These are phyloP conservation scores for Ctenopoma multispine DNA, from an alignment of 2,797 vertebrate species.

Conservation along the genomic window DNA sequence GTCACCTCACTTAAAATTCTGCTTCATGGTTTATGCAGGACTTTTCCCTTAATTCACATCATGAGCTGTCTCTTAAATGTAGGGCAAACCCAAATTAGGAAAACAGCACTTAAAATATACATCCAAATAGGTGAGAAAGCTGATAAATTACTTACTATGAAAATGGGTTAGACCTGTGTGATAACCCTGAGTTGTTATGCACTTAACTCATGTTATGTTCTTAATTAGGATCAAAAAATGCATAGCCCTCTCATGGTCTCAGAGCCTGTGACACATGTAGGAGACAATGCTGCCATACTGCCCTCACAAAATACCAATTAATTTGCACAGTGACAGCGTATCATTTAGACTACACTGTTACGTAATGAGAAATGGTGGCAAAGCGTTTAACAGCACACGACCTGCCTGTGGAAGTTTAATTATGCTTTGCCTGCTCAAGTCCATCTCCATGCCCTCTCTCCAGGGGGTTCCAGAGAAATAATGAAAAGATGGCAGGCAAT, in stretches of 20 bases:
- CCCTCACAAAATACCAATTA: constrained; percentile 75
- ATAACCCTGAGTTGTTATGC: constrained; percentile 52
- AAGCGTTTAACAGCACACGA: constrained; percentile 80
- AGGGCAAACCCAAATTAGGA: constrained; percentile 45
- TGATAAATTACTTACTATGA: constrained; percentile 52
- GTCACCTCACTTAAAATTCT: constrained; percentile 63
- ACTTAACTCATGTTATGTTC: constrained; percentile 52
- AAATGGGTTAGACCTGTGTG: constrained; percentile 17
- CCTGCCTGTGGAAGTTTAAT: constrained; percentile 82
- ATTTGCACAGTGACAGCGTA: constrained; percentile 74
- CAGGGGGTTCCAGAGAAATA: constrained; percentile 70
- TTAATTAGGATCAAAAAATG: constrained; percentile 72
- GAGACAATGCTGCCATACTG: constrained; percentile 69
- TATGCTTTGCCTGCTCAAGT: constrained; percentile 73
- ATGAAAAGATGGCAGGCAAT: constrained; percentile 81
- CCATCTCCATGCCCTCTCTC: constrained; percentile 77
- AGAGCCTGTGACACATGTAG: constrained; percentile 66
- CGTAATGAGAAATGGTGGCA: constrained; percentile 77
- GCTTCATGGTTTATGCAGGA: constrained; percentile 68
- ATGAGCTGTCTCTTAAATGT: constrained; percentile 58
- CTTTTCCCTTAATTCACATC: constrained; percentile 54
- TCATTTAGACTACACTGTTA: constrained; percentile 76
- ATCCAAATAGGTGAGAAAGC: constrained; percentile 49
- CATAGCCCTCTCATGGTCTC: constrained; percentile 43
- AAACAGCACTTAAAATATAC: constrained; percentile 39